These are phyloP conservation scores for Datnioides undecimradiatus DNA, from an alignment of 2,113 vertebrate genomes.

Conservation along the genomic window DNA sequence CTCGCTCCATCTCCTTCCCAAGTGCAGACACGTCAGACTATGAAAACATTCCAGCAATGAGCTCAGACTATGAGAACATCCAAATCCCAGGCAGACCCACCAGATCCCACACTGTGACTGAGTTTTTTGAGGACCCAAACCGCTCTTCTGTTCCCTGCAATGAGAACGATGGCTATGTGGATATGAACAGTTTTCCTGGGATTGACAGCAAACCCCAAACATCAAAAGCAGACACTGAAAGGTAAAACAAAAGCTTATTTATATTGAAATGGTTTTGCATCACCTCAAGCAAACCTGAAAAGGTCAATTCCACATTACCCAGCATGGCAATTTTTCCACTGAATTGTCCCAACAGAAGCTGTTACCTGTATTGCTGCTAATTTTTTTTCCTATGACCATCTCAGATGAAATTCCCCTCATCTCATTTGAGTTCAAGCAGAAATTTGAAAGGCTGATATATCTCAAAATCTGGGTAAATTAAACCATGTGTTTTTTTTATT, in stretches of 20 bases:
- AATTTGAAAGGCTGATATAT: neutral
- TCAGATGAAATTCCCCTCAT: neutral
- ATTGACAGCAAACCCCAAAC: slow-evolving; percentile 90
- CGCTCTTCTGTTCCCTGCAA: slow-evolving; percentile 87
- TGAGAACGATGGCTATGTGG: slow-evolving; percentile 97
- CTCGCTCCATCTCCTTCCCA: slow-evolving; percentile 97
- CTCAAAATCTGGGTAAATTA: neutral
- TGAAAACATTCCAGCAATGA: slow-evolving; percentile 97
- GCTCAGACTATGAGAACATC: slow-evolving; percentile 97
- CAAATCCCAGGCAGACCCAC: slow-evolving; percentile 91
- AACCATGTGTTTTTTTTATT: neutral
- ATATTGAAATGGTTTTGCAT: neutral
- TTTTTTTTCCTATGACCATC: neutral
- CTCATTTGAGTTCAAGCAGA: neutral
- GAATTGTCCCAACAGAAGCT: neutral
- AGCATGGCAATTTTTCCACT: neutral
- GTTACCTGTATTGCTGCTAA: neutral
- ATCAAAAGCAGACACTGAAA: slow-evolving; percentile 89
- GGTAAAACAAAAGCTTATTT: slow-evolving; percentile 83
- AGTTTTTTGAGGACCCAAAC: slow-evolving; percentile 94
- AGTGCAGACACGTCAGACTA: slow-evolving; percentile 97
- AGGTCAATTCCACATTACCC: too few species aligned
- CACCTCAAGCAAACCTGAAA: neutral
- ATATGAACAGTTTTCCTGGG: slow-evolving; percentile 98
- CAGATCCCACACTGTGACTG: slow-evolving; percentile 91